Evolutionary conservation across 2,113 vertebrate species (phyloP).

Genomic region (Colaptes auratus): DNA sequence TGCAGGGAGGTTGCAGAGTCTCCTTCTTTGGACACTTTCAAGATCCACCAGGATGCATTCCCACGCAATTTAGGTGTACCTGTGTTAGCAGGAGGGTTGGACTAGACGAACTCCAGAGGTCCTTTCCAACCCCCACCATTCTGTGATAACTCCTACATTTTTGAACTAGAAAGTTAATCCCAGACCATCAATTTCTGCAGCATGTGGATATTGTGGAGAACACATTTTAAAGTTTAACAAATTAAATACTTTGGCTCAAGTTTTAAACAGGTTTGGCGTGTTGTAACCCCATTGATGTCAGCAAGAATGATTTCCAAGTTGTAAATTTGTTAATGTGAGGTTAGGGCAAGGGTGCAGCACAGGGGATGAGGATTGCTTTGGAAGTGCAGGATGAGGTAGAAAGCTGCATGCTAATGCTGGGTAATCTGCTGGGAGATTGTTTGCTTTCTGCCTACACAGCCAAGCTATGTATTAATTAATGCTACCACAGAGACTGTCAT

Average conservation of each 20-base stretch:
- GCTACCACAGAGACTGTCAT: constrained; percentile 15
- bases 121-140: no score
- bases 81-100: no score
- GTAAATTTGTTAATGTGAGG: constrained; percentile 47
- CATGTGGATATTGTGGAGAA: constrained; percentile 14
- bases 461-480: constrained; percentile 49
- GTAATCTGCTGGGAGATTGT: constrained; percentile 24
- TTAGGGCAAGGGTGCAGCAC: constrained; percentile 7
- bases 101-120: no score
- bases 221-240: constrained; percentile 47
- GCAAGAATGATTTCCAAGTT: constrained; percentile 50
- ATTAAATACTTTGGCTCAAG: not conserved
- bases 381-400: not conserved
- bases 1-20: no score
- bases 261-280: constrained; percentile 59
- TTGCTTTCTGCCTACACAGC: constrained; percentile 61
- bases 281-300: constrained; percentile 34
- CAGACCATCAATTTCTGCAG: constrained; percentile 15
- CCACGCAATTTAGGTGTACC: no score
- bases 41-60: no score
- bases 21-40: no score
- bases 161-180: not conserved
- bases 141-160: not conserved
- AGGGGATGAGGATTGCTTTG: constrained; percentile 32
- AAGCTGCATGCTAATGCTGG: not conserved